These are phyloP conservation scores for Nephrotoma guestfalica DNA, from an alignment of 2,888 invertebrate species.

Conservation along the genomic window DNA sequence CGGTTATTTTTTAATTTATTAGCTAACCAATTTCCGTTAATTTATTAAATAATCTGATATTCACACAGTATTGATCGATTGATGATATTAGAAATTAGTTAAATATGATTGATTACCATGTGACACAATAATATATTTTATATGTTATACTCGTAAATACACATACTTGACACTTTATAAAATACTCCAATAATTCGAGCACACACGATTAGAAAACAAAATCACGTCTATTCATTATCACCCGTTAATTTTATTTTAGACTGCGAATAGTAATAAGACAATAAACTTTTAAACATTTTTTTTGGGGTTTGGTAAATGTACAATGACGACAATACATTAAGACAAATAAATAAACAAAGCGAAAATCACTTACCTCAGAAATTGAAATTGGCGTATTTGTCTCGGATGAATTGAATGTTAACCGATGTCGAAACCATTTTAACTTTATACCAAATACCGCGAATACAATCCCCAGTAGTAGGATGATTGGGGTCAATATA, in stretches of 20 bases:
- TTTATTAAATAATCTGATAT: too few relatives aligned
- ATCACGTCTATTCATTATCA: neutral
- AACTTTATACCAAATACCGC: slow-evolving; percentile 32
- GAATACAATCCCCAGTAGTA: slow-evolving; percentile 19
- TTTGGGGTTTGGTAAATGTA: slow-evolving; percentile 10
- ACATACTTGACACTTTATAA: too few relatives aligned
- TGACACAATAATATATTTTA: neutral
- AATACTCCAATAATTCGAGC: neutral
- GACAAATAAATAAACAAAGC: neutral
- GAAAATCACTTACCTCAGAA: neutral
- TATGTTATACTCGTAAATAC: neutral
- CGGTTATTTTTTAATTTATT: neutral
- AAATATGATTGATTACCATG: neutral
- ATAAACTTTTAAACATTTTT: neutral
- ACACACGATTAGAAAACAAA: neutral
- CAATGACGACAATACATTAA: slow-evolving; percentile 12
- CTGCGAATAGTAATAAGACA: neutral
- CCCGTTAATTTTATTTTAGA: neutral
- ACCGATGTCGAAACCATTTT: slow-evolving; percentile 35
- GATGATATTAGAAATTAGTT: neutral
- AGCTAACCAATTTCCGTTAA: neutral
- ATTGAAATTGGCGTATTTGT: neutral
- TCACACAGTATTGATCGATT: neutral
- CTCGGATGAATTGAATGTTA: slow-evolving; percentile 17
- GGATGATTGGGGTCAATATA: slow-evolving; percentile 10